These are phyloP conservation scores for Patiria miniata DNA, from an alignment of 35 echinoderm and acorn worm species.

Conservation along the genomic window DNA sequence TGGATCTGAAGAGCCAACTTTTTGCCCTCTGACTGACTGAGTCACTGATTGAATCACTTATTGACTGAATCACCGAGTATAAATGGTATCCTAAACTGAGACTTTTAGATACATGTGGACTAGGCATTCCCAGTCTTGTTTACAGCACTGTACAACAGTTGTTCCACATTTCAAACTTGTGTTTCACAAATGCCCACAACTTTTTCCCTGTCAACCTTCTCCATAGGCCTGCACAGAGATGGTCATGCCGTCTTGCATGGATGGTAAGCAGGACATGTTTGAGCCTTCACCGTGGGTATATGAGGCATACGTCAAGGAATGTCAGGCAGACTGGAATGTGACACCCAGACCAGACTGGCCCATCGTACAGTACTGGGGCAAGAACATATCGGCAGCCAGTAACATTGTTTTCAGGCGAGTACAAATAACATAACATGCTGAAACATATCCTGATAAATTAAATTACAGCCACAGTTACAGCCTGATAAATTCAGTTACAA, in stretches of 20 bases:
- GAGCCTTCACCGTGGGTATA: conserved; percentile 76
- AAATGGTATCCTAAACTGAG: too few species aligned
- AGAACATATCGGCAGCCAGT: conserved; percentile 76
- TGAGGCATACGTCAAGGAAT: conserved; percentile 39
- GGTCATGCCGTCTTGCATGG: conserved; percentile 82
- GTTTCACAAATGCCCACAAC: neutral
- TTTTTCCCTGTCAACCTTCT: neutral
- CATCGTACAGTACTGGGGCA: conserved; percentile 73
- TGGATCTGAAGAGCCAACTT: too few species aligned
- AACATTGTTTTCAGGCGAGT: conserved; percentile 96
- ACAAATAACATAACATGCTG: neutral
- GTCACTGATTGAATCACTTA: too few species aligned
- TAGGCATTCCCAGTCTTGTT: too few species aligned
- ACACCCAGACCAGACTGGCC: conserved; percentile 81
- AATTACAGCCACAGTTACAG: too few species aligned
- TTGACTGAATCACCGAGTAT: too few species aligned
- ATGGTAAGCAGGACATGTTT: conserved; percentile 97
- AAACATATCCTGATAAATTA: too few species aligned
- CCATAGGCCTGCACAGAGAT: conserved; percentile 83
- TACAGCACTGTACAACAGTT: too few species aligned
- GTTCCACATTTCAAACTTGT: neutral
- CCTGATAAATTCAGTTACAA: too few species aligned
- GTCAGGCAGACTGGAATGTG: conserved; percentile 67
- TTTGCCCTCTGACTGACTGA: too few species aligned
- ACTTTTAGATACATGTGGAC: too few species aligned